Evolutionary conservation across 2,888 invertebrate species (phyloP).

Genomic region (Bruchidius siliquastri): DNA sequence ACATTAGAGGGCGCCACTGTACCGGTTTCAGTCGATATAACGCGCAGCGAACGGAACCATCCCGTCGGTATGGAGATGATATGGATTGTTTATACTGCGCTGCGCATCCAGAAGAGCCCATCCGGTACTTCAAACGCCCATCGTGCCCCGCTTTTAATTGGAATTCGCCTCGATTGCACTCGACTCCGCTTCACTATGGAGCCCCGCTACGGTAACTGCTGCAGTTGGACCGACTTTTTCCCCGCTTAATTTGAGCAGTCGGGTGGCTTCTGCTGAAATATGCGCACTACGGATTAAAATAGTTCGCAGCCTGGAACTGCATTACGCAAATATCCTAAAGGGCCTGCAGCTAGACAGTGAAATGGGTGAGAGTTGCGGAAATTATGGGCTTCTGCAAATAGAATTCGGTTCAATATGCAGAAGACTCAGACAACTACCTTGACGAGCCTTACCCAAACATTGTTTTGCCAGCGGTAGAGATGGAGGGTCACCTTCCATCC

Average conservation of each 20-base stretch:
- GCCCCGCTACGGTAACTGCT: background rate
- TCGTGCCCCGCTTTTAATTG: conserved; percentile 39
- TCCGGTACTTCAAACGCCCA: conserved; percentile 36
- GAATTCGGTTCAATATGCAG: too few relatives aligned
- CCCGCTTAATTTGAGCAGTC: background rate
- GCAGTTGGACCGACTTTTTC: background rate
- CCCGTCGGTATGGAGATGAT: conserved; percentile 13
- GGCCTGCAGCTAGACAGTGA: background rate
- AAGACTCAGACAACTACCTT: too few relatives aligned
- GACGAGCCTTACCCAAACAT: too few relatives aligned
- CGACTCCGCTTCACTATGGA: conserved; percentile 2
- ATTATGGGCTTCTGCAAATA: too few relatives aligned
- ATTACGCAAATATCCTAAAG: background rate
- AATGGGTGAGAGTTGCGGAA: background rate
- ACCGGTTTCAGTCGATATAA: background rate
- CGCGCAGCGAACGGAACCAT: background rate
- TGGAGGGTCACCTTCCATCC: too few relatives aligned
- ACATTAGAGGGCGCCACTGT: background rate
- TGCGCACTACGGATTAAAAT: background rate
- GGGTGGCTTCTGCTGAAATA: background rate
- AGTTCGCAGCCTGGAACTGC: background rate
- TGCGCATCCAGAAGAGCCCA: conserved; percentile 34
- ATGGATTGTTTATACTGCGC: conserved; percentile 33
- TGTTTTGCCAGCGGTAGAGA: too few relatives aligned
- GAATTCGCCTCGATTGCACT: conserved; percentile 36